phyloP scores from a whole-genome alignment of 2,888 invertebrate species.

The Antitype chi region DNA sequence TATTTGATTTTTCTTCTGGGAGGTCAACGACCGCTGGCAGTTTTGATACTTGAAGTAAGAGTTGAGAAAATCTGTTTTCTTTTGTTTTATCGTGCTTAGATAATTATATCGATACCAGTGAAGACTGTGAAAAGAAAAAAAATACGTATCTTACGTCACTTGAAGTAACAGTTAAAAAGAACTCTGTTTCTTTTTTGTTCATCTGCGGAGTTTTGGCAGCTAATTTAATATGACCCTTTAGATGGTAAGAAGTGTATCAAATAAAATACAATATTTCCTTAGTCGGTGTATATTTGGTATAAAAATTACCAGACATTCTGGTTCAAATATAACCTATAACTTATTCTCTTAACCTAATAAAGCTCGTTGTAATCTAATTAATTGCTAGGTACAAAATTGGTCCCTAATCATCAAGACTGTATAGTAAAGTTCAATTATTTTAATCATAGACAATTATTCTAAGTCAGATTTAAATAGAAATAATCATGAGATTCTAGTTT shows the following conservation, averaged over 20 bases:
- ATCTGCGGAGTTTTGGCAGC: no score
- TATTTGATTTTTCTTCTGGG: no score
- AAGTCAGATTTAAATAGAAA: conserved; percentile 15
- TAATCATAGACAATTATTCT: conserved; percentile 13
- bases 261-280: conserved; percentile 59
- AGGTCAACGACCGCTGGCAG: no score
- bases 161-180: no score
- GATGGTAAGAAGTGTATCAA: conserved; percentile 15
- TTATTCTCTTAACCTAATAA: conserved; percentile 82
- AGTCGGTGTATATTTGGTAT: conserved; percentile 88
- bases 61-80: no score
- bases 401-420: conserved; percentile 55
- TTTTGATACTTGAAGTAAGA: no score
- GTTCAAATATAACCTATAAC: conserved; percentile 80
- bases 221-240: no score
- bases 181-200: no score
- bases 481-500: conserved; percentile 51
- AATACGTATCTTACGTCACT: no score
- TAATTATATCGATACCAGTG: no score
- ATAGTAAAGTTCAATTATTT: conserved; percentile 28
- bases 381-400: conserved; percentile 71
- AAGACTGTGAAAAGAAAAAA: no score
- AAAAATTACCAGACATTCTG: conserved; percentile 83
- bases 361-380: conserved; percentile 81
- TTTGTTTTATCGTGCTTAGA: no score